Conservation (phyloP, 2,113 vertebrate genomes). For the Pelusios castaneus region DNA sequence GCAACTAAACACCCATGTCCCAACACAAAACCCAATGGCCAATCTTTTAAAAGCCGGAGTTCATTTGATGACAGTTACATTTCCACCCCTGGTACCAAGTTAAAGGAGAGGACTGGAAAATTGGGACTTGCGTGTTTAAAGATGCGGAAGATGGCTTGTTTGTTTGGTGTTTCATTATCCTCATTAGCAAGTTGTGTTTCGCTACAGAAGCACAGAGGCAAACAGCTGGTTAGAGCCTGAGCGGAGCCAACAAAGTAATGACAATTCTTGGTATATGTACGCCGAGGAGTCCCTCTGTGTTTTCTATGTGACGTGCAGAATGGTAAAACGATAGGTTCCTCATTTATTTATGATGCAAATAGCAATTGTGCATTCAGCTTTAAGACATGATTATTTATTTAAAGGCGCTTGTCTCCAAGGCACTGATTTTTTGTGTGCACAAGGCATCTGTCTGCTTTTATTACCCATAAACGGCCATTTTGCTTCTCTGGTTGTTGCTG, state of each 20-base stretch:
- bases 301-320: conserved; percentile 30
- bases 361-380: conserved; percentile 74
- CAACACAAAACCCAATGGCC: not conserved
- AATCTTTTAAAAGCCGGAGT: not conserved
- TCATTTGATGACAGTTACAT: not conserved
- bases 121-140: rapidly evolving
- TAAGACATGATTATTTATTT: conserved; percentile 89
- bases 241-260: not conserved
- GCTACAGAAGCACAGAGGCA: not conserved
- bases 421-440: conserved; percentile 63
- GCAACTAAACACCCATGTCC: not conserved
- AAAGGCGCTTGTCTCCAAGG: conserved; percentile 75
- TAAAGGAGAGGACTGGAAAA: not conserved
- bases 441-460: conserved; percentile 67
- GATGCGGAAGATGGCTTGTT: not conserved
- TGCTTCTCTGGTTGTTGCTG: conserved; percentile 20
- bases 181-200: not conserved
- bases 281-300: conserved; percentile 8
- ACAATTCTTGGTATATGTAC: not conserved
- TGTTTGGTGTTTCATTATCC: not conserved
- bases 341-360: conserved; percentile 90
- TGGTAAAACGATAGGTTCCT: conserved; percentile 81
- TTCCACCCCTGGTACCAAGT: not conserved
- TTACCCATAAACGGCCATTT: conserved; percentile 58
- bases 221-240: not conserved